Conservation (phyloP, 2,797 vertebrate species). For the Tokudaia tokunoshimensis region DNA sequence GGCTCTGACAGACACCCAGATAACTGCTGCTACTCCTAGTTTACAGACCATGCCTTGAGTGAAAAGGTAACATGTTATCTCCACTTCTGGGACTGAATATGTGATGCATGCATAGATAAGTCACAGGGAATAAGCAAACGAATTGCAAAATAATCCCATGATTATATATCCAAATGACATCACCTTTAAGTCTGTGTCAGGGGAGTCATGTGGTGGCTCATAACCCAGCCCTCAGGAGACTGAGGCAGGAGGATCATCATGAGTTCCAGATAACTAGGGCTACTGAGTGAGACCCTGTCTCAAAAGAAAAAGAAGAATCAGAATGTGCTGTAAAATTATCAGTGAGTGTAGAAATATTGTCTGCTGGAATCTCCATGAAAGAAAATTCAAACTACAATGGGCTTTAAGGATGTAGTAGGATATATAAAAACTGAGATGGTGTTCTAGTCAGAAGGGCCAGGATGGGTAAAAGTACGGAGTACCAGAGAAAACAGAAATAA, state of each 20-base stretch:
- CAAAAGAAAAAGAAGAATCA: constrained; percentile 27
- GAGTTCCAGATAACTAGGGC: not conserved
- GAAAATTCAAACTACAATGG: constrained; percentile 56
- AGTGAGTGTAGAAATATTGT: constrained; percentile 35
- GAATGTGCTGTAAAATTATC: constrained; percentile 32
- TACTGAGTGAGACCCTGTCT: not conserved
- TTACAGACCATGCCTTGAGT: constrained; percentile 25
- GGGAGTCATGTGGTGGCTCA: not conserved
- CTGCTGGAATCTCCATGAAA: constrained; percentile 42
- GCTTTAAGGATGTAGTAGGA: not conserved
- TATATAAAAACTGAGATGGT: not conserved
- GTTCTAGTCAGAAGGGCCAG: not conserved
- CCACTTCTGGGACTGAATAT: constrained; percentile 18
- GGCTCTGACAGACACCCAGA: not conserved
- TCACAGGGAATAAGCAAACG: constrained; percentile 37
- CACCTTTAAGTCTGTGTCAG: not conserved
- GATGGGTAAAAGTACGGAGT: constrained; percentile 24
- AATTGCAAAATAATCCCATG: constrained; percentile 25
- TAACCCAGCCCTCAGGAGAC: not conserved
- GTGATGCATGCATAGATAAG: not conserved
- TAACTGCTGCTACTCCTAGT: not conserved
- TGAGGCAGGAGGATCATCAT: not conserved
- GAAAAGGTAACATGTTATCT: constrained; percentile 36
- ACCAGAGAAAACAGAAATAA: constrained; percentile 52
- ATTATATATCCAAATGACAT: not conserved